Conservation (phyloP, 2,113 vertebrate genomes). For the Forbesichthys papilliferus region DNA sequence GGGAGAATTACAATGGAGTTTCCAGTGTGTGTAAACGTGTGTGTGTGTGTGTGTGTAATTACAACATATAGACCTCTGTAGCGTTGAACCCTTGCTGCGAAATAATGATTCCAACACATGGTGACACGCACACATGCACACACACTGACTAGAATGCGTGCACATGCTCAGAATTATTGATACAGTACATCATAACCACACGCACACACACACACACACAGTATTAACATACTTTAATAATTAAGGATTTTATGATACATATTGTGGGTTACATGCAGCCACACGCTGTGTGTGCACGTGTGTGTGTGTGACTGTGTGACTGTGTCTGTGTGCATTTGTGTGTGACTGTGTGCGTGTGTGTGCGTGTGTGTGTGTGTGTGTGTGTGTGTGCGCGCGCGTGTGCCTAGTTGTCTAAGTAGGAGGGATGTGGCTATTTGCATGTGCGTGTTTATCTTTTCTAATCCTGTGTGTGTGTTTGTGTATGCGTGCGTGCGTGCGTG, state of each 20-base stretch:
- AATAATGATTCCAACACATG: not conserved
- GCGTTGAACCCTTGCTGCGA: not conserved
- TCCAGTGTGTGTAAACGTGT: too few species aligned
- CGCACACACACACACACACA: not conserved
- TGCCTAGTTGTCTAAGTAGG: not conserved
- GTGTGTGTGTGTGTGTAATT: not conserved
- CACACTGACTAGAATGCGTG: not conserved
- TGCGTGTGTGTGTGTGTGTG: conserved; percentile 19
- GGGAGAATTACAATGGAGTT: not conserved
- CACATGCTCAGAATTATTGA: too few species aligned
- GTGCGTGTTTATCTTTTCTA: too few species aligned
- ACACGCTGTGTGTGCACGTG: not conserved
- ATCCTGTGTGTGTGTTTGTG: too few species aligned
- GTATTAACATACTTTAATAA: not conserved
- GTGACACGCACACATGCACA: not conserved
- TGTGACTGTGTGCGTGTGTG: not conserved
- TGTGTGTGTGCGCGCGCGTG: conserved; percentile 11
- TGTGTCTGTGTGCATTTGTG: conserved; percentile 16
- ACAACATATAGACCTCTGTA: not conserved
- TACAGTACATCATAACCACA: too few species aligned
- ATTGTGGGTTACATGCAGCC: not conserved
- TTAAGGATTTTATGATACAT: not conserved
- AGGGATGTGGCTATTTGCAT: conserved; percentile 3
- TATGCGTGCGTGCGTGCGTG: too few species aligned
- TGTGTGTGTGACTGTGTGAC: not conserved